Evolutionary conservation across 2,797 vertebrate species (phyloP).

Genomic region (Hapalemur alaotrensis): DNA sequence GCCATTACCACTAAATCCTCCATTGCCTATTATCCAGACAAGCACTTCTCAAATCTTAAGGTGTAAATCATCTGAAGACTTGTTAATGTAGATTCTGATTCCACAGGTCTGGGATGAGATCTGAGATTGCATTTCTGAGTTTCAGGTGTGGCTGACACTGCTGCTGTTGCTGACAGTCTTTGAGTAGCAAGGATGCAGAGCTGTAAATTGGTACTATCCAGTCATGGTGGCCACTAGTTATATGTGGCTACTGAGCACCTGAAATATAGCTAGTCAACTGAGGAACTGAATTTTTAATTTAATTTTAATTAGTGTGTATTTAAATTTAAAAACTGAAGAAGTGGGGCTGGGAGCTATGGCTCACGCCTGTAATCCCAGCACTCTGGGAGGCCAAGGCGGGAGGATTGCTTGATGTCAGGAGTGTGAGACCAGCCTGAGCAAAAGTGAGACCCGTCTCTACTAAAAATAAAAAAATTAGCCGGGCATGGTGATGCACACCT

Average conservation of each 20-base stretch:
- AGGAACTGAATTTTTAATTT: neutral
- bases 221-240: neutral
- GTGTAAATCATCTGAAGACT: neutral
- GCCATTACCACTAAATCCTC: neutral
- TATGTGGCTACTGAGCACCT: neutral
- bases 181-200: neutral
- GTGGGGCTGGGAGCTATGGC: too few relatives aligned
- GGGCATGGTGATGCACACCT: too few relatives aligned
- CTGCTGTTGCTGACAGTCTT: neutral
- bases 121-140: neutral
- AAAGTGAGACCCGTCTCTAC: too few relatives aligned
- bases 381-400: too few relatives aligned
- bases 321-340: neutral
- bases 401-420: too few relatives aligned
- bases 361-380: too few relatives aligned
- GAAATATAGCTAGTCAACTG: neutral
- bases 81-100: neutral
- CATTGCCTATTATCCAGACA: neutral
- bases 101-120: neutral
- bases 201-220: neutral
- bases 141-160: neutral
- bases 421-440: too few relatives aligned
- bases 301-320: neutral
- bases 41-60: neutral
- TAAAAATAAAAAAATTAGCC: too few relatives aligned